Percentiles rank a stretch among this genome's conserved stretches.
Evolutionary conservation across 2,888 invertebrate genomes (phyloP).

Genomic region (Luperina testacea): DNA sequence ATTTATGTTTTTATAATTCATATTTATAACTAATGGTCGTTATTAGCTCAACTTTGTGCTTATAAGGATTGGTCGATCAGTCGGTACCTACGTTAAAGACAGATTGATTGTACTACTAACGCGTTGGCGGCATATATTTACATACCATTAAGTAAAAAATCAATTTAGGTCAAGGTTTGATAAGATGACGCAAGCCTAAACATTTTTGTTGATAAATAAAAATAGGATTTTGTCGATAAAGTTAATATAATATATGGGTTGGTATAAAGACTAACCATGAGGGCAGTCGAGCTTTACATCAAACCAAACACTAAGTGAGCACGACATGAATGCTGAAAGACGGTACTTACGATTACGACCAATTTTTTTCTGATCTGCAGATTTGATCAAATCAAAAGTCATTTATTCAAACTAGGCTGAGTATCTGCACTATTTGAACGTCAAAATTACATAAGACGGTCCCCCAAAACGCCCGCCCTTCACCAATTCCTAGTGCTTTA

Average conservation of each 20-base stretch:
- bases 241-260: neutral
- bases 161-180: conserved; percentile 83
- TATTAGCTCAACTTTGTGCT: conserved; percentile 14
- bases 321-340: neutral
- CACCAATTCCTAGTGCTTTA: neutral
- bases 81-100: conserved; percentile 35
- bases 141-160: conserved; percentile 77
- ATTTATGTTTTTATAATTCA: neutral
- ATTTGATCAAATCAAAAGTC: neutral
- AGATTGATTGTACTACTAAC: conserved; percentile 69
- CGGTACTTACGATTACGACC: too few species aligned
- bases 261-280: neutral
- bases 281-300: neutral
- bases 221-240: conserved; percentile 20
- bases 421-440: neutral
- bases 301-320: neutral
- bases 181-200: conserved; percentile 64
- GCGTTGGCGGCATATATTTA: conserved; percentile 78
- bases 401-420: neutral
- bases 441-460: neutral
- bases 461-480: neutral
- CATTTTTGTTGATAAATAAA: conserved; percentile 30
- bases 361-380: neutral
- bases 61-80: conserved; percentile 44
- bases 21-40: conserved; percentile 11